Percentiles rank a stretch among this genome's conserved stretches.
These are phyloP conservation scores for Bombus picipes DNA, from an alignment of 1,140 invertebrate genomes.

Conservation along the genomic window DNA sequence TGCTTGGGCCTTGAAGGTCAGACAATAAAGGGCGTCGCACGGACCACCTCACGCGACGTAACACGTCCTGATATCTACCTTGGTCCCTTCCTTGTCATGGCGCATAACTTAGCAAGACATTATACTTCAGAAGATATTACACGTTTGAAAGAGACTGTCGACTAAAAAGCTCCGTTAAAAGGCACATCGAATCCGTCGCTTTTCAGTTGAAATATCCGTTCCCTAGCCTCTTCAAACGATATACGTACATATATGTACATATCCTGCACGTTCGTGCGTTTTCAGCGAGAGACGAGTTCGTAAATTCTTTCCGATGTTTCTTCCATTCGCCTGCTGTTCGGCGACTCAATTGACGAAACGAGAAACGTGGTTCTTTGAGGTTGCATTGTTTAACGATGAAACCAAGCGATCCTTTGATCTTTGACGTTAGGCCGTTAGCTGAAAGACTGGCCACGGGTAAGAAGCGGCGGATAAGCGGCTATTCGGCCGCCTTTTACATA, in stretches of 20 bases:
- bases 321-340: background rate
- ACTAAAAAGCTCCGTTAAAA: slow-evolving; percentile 31
- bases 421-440: too few relatives aligned
- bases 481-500: background rate
- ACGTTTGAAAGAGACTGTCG: slow-evolving; percentile 15
- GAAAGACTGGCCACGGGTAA: background rate
- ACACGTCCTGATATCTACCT: background rate
- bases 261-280: background rate
- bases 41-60: too few relatives aligned
- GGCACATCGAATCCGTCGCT: slow-evolving; percentile 20
- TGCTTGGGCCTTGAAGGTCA: too few relatives aligned
- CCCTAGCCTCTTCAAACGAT: slow-evolving; percentile 7
- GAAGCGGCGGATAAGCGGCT: background rate
- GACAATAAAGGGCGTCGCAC: too few relatives aligned
- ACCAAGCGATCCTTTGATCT: background rate
- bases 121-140: slow-evolving; percentile 23
- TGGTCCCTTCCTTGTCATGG: background rate
- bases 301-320: slow-evolving; percentile 4
- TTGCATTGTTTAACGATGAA: background rate
- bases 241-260: background rate
- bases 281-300: background rate
- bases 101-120: slow-evolving; percentile 18
- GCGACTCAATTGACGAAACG: background rate
- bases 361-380: background rate
- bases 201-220: slow-evolving; percentile 16